phyloP scores from a whole-genome alignment of 2,797 vertebrate genomes.

The Notamacropus eugenii region DNA sequence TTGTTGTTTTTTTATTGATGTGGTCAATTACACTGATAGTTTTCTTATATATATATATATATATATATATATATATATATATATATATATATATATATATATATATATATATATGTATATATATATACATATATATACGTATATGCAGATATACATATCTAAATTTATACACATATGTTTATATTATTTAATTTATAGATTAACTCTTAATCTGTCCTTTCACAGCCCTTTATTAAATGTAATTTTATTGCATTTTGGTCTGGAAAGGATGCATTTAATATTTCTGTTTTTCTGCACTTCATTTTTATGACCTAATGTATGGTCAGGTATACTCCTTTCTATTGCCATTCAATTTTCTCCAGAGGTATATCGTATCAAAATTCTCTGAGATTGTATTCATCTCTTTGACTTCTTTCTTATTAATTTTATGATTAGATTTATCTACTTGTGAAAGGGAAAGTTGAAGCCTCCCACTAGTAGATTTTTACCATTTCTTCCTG shows the following conservation, averaged over 20 bases:
- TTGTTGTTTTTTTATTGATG: not conserved
- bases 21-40: not conserved
- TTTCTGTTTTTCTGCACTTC: not conserved
- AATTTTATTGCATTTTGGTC: not conserved
- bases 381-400: not conserved
- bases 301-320: not conserved
- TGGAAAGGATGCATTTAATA: not conserved
- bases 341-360: not conserved
- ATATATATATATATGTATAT: not conserved
- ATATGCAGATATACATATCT: too few relatives aligned
- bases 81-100: not conserved
- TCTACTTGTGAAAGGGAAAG: not conserved
- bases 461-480: too few relatives aligned
- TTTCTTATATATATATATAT: not conserved
- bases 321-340: not conserved
- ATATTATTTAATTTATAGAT: not conserved
- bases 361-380: not conserved
- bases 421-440: not conserved
- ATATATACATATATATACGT: too few relatives aligned
- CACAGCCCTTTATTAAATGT: not conserved
- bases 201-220: not conserved
- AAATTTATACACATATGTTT: not conserved
- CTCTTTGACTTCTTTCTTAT: not conserved
- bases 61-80: not conserved
- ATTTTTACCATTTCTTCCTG: not conserved